phyloP scores from a whole-genome alignment of 2,797 vertebrate genomes.

The Pipistrellus pipistrellus region DNA sequence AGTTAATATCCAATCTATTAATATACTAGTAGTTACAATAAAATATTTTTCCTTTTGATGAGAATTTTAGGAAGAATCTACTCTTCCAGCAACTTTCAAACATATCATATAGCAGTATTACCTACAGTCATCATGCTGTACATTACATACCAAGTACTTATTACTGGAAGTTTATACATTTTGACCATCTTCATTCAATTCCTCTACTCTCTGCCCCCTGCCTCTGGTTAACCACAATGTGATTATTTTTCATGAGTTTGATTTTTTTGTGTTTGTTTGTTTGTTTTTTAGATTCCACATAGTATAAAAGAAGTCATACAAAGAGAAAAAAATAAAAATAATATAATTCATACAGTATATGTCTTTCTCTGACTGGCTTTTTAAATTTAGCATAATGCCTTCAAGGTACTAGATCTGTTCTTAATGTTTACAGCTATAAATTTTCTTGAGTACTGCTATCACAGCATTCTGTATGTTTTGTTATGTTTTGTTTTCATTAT shows the following conservation, averaged over 20 bases:
- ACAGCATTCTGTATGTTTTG: neutral
- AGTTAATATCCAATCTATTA: neutral
- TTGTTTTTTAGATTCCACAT: neutral
- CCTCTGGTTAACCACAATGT: neutral
- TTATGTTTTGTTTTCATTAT: neutral
- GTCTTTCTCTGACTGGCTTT: neutral
- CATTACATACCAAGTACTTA: neutral
- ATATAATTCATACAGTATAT: neutral
- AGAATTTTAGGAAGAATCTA: neutral
- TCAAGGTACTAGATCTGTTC: neutral
- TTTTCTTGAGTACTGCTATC: neutral
- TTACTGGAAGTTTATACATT: neutral
- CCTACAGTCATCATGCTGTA: neutral
- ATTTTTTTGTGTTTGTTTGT: neutral
- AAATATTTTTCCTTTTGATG: neutral
- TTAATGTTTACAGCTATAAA: constrained; percentile 2
- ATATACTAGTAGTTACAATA: neutral
- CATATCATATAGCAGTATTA: neutral
- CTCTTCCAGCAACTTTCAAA: neutral
- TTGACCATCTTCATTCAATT: neutral
- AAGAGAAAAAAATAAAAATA: no score
- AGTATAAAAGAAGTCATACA: neutral
- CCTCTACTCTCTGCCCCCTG: neutral
- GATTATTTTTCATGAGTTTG: neutral
- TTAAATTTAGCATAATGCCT: neutral